These are phyloP conservation scores for Apodemia duryi DNA, from an alignment of 2,888 invertebrate species.

Conservation along the genomic window DNA sequence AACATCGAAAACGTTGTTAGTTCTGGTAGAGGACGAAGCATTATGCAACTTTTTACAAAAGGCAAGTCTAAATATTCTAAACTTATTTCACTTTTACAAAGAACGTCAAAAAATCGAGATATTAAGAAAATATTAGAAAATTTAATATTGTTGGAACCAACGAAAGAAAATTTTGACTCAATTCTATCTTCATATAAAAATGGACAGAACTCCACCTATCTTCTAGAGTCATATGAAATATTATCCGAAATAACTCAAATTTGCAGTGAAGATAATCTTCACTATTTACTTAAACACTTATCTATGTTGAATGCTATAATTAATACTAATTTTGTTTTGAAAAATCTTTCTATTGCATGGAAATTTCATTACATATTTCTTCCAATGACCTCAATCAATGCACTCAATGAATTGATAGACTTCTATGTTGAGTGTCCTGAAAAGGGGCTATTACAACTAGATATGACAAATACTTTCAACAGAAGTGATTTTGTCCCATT, in stretches of 20 bases:
- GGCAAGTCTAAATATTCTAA: constrained; percentile 42
- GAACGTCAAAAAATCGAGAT: constrained; percentile 50
- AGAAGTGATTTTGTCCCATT: constrained; percentile 59
- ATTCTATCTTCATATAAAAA: constrained; percentile 49
- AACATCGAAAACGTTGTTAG: constrained; percentile 40
- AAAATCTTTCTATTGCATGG: constrained; percentile 63
- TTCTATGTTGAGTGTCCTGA: constrained; percentile 39
- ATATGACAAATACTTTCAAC: constrained; percentile 36
- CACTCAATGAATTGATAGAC: constrained; percentile 57
- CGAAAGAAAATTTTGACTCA: constrained; percentile 34
- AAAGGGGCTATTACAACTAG: constrained; percentile 27
- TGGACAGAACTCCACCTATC: constrained; percentile 49
- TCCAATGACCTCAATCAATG: constrained; percentile 57
- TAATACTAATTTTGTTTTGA: constrained; percentile 54
- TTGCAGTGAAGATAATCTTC: constrained; percentile 60
- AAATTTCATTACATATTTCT: constrained; percentile 69
- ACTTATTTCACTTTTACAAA: constrained; percentile 47
- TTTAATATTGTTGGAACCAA: constrained; percentile 40
- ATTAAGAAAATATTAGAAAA: constrained; percentile 56
- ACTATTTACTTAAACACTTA: constrained; percentile 49
- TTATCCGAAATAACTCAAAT: constrained; percentile 51
- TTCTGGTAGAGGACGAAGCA: constrained; percentile 47
- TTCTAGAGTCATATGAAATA: constrained; percentile 50
- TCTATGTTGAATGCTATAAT: constrained; percentile 54
- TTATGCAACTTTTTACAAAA: constrained; percentile 46